These are phyloP conservation scores for Drosophila nikananu DNA, from an alignment of 1,140 invertebrate genomes.

Conservation along the genomic window DNA sequence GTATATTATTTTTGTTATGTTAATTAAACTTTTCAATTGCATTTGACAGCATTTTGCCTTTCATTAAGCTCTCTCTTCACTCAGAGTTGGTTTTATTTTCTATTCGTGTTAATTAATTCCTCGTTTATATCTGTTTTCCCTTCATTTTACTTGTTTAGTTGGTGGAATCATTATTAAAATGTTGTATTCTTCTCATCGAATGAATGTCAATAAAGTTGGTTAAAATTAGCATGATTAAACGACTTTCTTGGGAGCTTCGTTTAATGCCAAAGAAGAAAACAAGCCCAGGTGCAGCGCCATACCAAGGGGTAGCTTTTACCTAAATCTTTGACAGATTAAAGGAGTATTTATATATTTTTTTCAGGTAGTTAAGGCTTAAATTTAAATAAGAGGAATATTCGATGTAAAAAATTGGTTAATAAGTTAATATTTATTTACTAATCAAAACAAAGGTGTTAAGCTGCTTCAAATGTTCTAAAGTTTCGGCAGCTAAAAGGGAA, in stretches of 20 bases:
- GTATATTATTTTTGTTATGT: too few species aligned
- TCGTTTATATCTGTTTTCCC: not conserved
- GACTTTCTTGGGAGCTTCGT: slow-evolving; percentile 1
- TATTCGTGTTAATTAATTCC: not conserved
- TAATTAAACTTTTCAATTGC: not conserved
- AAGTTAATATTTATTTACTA: too few species aligned
- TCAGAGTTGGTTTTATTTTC: not conserved
- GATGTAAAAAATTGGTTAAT: too few species aligned
- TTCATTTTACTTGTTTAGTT: not conserved
- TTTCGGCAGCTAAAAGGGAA: not conserved
- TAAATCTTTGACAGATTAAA: not conserved
- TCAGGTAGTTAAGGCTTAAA: too few species aligned
- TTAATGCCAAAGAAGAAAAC: not conserved
- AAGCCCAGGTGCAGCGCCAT: not conserved
- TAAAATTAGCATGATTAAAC: slow-evolving; percentile 23
- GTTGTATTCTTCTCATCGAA: not conserved
- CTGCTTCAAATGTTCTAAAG: too few species aligned
- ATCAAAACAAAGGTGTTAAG: too few species aligned
- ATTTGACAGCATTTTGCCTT: not conserved
- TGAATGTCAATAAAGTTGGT: slow-evolving; percentile 3
- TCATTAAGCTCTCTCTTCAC: not conserved
- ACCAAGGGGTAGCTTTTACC: not conserved
- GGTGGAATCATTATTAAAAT: not conserved
- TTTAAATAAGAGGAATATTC: too few species aligned
- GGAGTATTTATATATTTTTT: too few species aligned